phyloP scores from a whole-genome alignment of 1,140 invertebrate species.

The Hormaphis cornu region DNA sequence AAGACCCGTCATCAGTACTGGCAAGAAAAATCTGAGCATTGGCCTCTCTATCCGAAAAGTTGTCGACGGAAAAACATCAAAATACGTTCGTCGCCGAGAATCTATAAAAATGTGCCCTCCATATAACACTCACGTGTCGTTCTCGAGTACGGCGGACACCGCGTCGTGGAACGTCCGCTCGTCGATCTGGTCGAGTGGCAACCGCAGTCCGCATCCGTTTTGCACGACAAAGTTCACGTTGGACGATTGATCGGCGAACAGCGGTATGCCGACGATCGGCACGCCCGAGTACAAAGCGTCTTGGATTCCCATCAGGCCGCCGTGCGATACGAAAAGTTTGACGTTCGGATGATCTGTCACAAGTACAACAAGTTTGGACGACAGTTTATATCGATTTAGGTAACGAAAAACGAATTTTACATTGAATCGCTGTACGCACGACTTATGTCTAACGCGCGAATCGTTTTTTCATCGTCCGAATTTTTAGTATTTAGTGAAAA shows the following conservation, averaged over 20 bases:
- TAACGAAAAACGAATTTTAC: too few relatives aligned
- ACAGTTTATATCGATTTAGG: too few relatives aligned
- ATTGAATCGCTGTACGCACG: too few relatives aligned
- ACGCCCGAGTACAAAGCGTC: slow-evolving; percentile 44
- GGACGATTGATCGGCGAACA: slow-evolving; percentile 36
- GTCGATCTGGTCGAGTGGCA: slow-evolving; percentile 38
- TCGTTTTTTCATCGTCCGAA: too few relatives aligned
- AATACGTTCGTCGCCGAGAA: too few relatives aligned
- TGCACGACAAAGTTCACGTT: slow-evolving; percentile 42
- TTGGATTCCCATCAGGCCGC: slow-evolving; percentile 43
- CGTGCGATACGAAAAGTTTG: slow-evolving; percentile 44
- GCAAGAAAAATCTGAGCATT: too few relatives aligned
- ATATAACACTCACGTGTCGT: neutral
- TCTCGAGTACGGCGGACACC: neutral
- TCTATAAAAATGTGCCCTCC: neutral
- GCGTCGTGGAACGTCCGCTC: neutral
- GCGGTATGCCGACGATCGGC: slow-evolving; percentile 42
- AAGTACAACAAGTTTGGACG: neutral
- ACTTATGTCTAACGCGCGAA: too few relatives aligned
- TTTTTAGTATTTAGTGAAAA: too few relatives aligned
- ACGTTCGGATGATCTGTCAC: slow-evolving; percentile 42
- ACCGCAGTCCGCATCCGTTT: slow-evolving; percentile 39
- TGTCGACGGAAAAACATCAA: neutral
- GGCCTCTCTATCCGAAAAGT: neutral
- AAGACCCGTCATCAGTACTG: too few relatives aligned